A percentile compares a stretch with the other conserved stretches of the same genome.
These are phyloP conservation scores for Drosophila mercatorum DNA, from an alignment of 2,888 invertebrate genomes.

Conservation along the genomic window DNA sequence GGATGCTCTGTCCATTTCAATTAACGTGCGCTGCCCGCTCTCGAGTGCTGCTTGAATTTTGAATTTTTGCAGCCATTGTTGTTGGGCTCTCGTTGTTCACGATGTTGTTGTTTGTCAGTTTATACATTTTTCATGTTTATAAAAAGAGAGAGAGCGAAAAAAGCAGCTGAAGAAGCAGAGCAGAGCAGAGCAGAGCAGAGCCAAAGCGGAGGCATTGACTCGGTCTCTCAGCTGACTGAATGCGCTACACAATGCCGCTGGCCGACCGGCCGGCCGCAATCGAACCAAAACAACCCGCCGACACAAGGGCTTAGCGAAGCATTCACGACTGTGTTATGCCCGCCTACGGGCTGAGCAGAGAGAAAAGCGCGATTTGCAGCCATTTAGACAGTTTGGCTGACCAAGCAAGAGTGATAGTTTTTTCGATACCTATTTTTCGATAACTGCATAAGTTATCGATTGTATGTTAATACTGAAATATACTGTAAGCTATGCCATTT, in stretches of 20 bases:
- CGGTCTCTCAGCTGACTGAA: slow-evolving; percentile 21
- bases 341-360: not conserved
- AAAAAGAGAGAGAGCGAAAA: slow-evolving; percentile 31
- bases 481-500: not conserved
- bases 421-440: not conserved
- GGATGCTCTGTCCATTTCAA: slow-evolving; percentile 82
- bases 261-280: not conserved
- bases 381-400: not conserved
- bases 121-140: slow-evolving; percentile 67
- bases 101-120: slow-evolving; percentile 57
- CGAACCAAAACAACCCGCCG: not conserved
- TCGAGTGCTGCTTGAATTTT: slow-evolving; percentile 81
- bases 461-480: not conserved
- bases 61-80: slow-evolving; percentile 72
- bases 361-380: not conserved
- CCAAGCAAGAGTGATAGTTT: not conserved
- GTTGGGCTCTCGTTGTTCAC: slow-evolving; percentile 16
- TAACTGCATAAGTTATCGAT: not conserved
- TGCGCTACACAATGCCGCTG: slow-evolving; percentile 14
- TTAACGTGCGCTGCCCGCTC: slow-evolving; percentile 74
- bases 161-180: not conserved
- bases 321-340: not conserved
- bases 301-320: not conserved
- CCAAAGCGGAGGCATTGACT: slow-evolving; percentile 14
- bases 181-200: not conserved